Evolutionary conservation across 1,140 invertebrate species (phyloP), one percentile per base, ranked within the genome.

Genomic region (Samia ricini): DNA sequence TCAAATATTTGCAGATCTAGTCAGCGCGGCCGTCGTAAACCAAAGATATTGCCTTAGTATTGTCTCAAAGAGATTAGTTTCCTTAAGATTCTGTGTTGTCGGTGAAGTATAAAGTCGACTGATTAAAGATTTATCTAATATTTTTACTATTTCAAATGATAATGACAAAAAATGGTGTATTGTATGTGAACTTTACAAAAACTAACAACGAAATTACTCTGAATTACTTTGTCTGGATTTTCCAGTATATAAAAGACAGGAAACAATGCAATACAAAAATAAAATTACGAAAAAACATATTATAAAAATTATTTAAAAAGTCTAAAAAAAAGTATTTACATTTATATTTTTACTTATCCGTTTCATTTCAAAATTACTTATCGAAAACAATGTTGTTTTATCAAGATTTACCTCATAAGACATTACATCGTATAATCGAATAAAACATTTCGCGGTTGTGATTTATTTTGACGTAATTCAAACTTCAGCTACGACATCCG

Each of bases 1-100:
- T 86, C 78, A 84, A 88, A 88, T 88, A 88, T 86, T 88, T 86
- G 81, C 79, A 79, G 76, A 81, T 85, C 70, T 73, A 79, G 76
- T 74, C 68, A 71, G 68, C 67, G 61, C 61, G 73, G 66, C 66
- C 63, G 79, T 81, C 84, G 84, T 87, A 85, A 89, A 87, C 77
- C 78, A 77, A 72, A 83, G 81, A 82, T 87, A 86, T 79, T 85
- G 80, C 70, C 64, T 57, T 68, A 73, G 77, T 78, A 89, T 89
- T 87, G 83, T 88, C 77, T 82, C 81, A 74, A 72, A 81, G 76
- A 86, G 81, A 89, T 89, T 86, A 85, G 81, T 85, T 81, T 76
- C 77, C 81, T 81, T 75, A 75, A 72, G 69, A 75, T 76, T 77
- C 67, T 73, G 69, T 76, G 80, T 71, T 66, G 66, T 60, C 26